Conservation (phyloP, 2,797 vertebrate genomes). For the Xerus rutilus region DNA sequence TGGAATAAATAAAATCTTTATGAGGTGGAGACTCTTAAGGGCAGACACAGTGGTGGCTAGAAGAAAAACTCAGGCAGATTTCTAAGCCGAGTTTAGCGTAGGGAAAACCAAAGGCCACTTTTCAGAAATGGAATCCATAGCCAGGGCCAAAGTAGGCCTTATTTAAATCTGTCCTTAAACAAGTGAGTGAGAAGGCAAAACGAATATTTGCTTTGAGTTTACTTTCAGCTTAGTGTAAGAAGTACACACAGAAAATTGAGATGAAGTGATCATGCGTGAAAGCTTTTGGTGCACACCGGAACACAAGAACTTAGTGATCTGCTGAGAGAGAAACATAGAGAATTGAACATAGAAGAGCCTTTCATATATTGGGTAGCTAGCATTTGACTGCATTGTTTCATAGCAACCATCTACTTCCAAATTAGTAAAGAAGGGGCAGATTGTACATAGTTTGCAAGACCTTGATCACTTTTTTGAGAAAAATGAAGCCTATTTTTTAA, state of each 20-base stretch:
- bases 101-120: not conserved
- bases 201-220: not conserved
- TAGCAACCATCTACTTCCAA: not conserved
- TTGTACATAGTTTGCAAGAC: conserved; percentile 16
- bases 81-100: conserved; percentile 7
- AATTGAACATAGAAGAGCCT: not conserved
- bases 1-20: conserved; percentile 19
- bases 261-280: not conserved
- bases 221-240: conserved; percentile 3
- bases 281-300: not conserved
- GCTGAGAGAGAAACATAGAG: not conserved
- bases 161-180: not conserved
- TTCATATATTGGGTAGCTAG: not conserved
- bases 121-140: not conserved
- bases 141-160: not conserved
- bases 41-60: not conserved
- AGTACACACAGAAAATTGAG: not conserved
- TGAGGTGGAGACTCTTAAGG: not conserved
- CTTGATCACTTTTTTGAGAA: not conserved
- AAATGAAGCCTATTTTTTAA: conserved; percentile 1
- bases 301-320: not conserved
- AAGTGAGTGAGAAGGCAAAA: not conserved
- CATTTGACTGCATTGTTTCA: not conserved
- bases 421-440: not conserved
- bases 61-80: not conserved